Percentiles rank a stretch among this genome's conserved stretches.
phyloP scores from a whole-genome alignment of 2,113 vertebrate species.

The Erpornis zantholeuca region DNA sequence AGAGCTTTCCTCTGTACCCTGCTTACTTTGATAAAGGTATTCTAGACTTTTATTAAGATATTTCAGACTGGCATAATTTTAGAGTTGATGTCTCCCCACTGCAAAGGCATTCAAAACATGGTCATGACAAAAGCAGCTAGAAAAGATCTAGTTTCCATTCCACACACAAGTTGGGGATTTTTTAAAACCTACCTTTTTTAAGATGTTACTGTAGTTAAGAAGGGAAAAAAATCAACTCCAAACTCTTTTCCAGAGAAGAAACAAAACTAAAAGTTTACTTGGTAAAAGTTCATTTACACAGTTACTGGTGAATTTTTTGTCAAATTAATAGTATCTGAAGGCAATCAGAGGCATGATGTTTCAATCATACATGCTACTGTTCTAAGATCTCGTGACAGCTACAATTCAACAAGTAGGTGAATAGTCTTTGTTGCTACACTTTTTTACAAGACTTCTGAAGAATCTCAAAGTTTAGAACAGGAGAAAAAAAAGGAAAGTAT shows the following conservation, averaged over 20 bases:
- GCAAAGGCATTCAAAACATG: background rate
- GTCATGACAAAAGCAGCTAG: background rate
- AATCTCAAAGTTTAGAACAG: background rate
- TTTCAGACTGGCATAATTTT: background rate
- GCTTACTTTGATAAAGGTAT: background rate
- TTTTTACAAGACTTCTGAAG: background rate
- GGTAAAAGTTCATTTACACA: constrained; percentile 6
- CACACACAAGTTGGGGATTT: background rate
- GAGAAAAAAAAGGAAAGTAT: background rate
- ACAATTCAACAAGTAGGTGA: background rate
- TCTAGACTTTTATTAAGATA: background rate
- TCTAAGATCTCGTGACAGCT: background rate
- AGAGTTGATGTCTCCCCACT: background rate
- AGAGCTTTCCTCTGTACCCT: background rate
- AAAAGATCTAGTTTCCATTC: background rate
- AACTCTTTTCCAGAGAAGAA: background rate
- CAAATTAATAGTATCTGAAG: constrained; percentile 2
- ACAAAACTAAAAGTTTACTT: background rate
- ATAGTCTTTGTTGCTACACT: background rate
- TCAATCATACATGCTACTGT: background rate
- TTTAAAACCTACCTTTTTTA: background rate
- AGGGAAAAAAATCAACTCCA: accelerated
- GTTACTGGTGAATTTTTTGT: constrained; percentile 21
- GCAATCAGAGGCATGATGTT: background rate
- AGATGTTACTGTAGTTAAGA: background rate